Evolutionary conservation across 2,797 vertebrate genomes (phyloP), one percentile per base, ranked within the genome.

Genomic region (Tamandua tetradactyla): DNA sequence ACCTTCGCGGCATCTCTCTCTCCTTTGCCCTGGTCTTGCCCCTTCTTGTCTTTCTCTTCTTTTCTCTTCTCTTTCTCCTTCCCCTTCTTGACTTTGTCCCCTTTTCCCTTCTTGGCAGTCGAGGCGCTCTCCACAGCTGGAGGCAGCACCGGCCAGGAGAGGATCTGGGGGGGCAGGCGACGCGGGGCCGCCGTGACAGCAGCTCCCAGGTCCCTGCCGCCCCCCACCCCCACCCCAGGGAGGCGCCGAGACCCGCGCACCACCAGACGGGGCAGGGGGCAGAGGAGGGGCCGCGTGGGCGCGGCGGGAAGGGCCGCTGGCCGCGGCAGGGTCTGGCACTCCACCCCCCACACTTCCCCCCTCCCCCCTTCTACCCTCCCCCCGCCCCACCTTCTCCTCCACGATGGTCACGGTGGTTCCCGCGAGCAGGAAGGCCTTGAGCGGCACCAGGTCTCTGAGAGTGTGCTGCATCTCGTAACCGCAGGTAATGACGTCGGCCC

Each of bases 371-470:
- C 47, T 32, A 17, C 5, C 1, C 22, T 59, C 55, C 47, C 47
- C 11, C 10, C 74, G 22, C 37, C 52, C 82, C 94, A 99, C 99
- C 99, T 99, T 99, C 97, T 99, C 98, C 95, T 99, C 98, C 87
- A 98, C 97, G 1, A 99, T 91, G 0, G 97, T 96, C 44, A 99
- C 87, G 0, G 59, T 76, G 0, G 98, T 98, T 74, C 99, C 99
- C 3, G 88, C 89, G 2, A 89, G 96, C 94, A 99, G 97, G 93
- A 98, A 99, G 94, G 96, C 98, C 98, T 99, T 99, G 42, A 99
- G 97, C 0, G 95, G 83, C 32, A 96, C 49, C 91, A 99, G 98
- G 87, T 99, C 98, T 69, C 37, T 91, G 32, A 98, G 83, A 0
- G 20, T 22, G 81, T 98, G 97, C 0, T 97, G 97, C 72, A 96